Conservation (phyloP, 2,113 vertebrate species). For the Plectropomus leopardus region DNA sequence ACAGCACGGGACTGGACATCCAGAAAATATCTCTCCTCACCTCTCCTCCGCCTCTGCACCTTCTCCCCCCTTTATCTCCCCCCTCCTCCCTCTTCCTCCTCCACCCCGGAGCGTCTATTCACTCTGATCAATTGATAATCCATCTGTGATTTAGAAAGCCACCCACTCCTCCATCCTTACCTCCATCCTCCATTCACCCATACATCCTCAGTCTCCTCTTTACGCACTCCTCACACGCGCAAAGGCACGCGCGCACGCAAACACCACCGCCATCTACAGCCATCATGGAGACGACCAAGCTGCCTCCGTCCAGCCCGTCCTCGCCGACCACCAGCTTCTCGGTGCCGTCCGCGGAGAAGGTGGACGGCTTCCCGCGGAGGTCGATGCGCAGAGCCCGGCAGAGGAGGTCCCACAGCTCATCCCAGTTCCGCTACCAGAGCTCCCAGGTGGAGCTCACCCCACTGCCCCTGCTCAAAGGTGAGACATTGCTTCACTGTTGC, state of each 20-base stretch:
- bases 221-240: conserved; percentile 35
- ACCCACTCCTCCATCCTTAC: conserved; percentile 26
- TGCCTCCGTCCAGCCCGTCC: conserved; percentile 92
- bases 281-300: conserved; percentile 88
- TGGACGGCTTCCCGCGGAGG: conserved; percentile 93
- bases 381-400: conserved; percentile 93
- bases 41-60: conserved; percentile 56
- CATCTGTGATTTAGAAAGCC: conserved; percentile 62
- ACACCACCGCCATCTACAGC: conserved; percentile 14
- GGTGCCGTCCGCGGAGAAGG: conserved; percentile 93
- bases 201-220: conserved; percentile 21
- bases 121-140: conserved; percentile 54
- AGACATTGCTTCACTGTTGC: conserved; percentile 29
- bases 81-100: background rate
- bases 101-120: conserved; percentile 23
- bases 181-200: conserved; percentile 41
- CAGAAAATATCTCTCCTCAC: conserved; percentile 47
- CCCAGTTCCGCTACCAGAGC: conserved; percentile 96
- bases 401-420: conserved; percentile 93
- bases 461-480: conserved; percentile 94
- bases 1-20: conserved; percentile 69
- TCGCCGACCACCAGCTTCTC: conserved; percentile 93
- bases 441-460: conserved; percentile 94
- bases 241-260: conserved; percentile 25
- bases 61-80: background rate